These are phyloP conservation scores for Thryonomys swinderianus DNA, from an alignment of 2,113 vertebrate genomes.

Conservation along the genomic window DNA sequence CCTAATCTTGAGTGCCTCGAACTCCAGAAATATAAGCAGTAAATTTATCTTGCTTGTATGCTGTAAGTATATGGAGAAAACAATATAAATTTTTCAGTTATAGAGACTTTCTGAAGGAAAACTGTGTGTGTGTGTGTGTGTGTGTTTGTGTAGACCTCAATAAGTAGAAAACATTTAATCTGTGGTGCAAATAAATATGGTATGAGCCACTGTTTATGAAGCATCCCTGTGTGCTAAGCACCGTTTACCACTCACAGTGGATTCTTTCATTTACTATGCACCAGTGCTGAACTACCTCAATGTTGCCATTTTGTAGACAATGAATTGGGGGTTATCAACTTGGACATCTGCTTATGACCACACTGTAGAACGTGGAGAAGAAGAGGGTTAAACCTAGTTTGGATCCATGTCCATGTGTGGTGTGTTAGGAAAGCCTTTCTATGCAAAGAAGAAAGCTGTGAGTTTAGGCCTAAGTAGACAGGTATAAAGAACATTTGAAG, in stretches of 20 bases:
- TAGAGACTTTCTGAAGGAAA: neutral
- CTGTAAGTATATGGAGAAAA: neutral
- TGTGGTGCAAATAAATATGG: neutral
- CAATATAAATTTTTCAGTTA: neutral
- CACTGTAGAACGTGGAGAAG: neutral
- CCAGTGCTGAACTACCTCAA: neutral
- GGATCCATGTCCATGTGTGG: neutral
- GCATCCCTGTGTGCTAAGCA: neutral
- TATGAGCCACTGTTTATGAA: neutral
- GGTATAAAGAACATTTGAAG: neutral
- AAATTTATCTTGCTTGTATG: neutral
- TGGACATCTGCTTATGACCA: neutral
- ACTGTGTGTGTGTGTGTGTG: neutral
- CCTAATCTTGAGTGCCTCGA: neutral
- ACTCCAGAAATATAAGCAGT: neutral
- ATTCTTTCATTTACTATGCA: neutral
- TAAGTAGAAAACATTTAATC: neutral
- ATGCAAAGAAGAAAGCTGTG: neutral
- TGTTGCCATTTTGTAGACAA: neutral
- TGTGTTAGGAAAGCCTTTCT: neutral
- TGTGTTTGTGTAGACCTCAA: slow-evolving; percentile 9
- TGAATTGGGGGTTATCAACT: neutral
- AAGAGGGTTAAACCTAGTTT: neutral
- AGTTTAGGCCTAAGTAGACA: neutral
- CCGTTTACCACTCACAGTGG: neutral